Evolutionary conservation across 2,113 vertebrate genomes (phyloP).

Genomic region (Eolophus roseicapilla): DNA sequence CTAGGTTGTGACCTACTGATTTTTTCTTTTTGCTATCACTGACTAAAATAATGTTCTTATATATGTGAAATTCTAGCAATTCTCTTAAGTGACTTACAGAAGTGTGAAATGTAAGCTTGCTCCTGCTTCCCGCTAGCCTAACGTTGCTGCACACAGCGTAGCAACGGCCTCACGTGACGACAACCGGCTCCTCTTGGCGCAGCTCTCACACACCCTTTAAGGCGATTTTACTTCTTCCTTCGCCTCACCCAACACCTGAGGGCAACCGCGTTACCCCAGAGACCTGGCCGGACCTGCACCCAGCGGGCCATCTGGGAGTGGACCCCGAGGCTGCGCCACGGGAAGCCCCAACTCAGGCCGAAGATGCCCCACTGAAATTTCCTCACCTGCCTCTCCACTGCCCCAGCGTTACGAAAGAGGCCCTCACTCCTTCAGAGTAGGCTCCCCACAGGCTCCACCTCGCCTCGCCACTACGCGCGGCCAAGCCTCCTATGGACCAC

Average conservation of each 20-base stretch:
- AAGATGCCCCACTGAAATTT: fast-evolving
- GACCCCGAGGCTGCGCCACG: background rate
- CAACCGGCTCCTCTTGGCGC: fast-evolving
- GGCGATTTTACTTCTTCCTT: background rate
- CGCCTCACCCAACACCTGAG: background rate
- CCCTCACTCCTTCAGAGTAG: fast-evolving
- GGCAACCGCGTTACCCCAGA: fast-evolving
- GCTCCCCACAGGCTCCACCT: background rate
- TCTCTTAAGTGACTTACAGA: background rate
- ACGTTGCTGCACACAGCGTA: fast-evolving
- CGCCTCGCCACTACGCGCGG: fast-evolving
- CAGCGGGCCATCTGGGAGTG: background rate
- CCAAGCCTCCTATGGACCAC: too few relatives aligned
- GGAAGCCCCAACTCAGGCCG: background rate
- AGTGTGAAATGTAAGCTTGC: fast-evolving
- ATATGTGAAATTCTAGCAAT: fast-evolving
- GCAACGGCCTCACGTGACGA: fast-evolving
- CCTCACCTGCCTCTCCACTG: fast-evolving
- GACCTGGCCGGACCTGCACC: background rate
- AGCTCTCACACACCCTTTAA: fast-evolving
- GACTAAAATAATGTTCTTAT: fast-evolving
- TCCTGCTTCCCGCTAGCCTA: background rate
- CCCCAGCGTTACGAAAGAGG: background rate
- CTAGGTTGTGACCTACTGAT: fast-evolving
- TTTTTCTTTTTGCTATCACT: background rate